Base-by-base conservation (phyloP, 2,888 invertebrate genomes). In the Diarsia rubi region DNA sequence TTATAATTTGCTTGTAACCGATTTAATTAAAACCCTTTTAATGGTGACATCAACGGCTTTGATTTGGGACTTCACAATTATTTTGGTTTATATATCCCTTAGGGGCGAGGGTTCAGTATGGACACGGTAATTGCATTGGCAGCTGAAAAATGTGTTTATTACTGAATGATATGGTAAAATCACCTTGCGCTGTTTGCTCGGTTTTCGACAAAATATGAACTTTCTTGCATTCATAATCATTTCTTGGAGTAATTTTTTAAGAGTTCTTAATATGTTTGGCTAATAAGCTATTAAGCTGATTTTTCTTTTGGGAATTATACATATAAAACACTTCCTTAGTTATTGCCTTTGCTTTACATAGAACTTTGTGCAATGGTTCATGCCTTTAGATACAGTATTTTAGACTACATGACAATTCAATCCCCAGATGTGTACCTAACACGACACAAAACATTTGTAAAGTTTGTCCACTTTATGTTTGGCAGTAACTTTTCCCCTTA, bases 11-110 rank as follows among this genome's bases (percentile, higher is more conserved):
- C 59, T 81, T 68, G 63, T 63, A 27, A 81, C 37, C 42, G 21
- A 59, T 72, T 67, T 76, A 76, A 85, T 76, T 62, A 69, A 59
- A 69, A 49, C 44, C 63, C 54, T 64, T 84, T 84, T 75, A 69
- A 63, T 63, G 24, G 27, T 49, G 60, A 42, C 54, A 66, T 57
- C 65, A 57, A 45, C 27, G 14, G 21, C 57, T 69, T 44, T 79
- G 54, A 79, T 66, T 79, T 47, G 16, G 37, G 42, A 47, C 57
- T 67, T 59, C 57, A 77, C 6, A 59, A 82, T 65, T n/a, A 47
- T 52, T 69, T 83, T 83, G 42, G 49, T 65, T 60, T n/a, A 59
- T 60, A 45, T 49, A 60, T 60, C 37, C 14, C 14, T 8, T 4
- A 52, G 16, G n/a, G 49, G 27, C 24, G 12, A 24, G 16, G 24